phyloP scores from a whole-genome alignment of 2,888 invertebrate genomes.

The Pristionchus fissidentatus region DNA sequence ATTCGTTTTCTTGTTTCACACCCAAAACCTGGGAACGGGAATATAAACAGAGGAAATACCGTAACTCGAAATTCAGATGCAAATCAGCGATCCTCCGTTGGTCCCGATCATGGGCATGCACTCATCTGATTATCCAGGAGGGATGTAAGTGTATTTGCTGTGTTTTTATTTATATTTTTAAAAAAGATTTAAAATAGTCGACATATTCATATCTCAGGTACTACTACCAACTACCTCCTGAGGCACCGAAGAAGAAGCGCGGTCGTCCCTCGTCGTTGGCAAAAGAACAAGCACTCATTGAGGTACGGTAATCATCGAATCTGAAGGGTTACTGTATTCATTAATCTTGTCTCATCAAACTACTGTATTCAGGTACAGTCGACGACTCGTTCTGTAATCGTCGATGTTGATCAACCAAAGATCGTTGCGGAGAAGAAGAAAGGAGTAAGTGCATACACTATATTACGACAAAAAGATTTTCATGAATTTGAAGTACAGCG shows the following conservation, averaged over 20 bases:
- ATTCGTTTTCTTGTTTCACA: too few relatives aligned
- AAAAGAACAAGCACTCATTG: not conserved
- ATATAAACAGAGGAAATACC: not conserved
- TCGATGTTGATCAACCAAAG: constrained; percentile 37
- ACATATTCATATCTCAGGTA: not conserved
- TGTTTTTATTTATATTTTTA: not conserved
- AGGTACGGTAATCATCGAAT: not conserved
- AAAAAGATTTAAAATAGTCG: not conserved
- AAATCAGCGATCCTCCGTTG: constrained; percentile 10
- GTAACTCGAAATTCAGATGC: constrained; percentile 23
- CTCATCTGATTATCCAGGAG: not conserved
- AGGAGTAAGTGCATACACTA: not conserved
- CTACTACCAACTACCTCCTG: constrained; percentile 20
- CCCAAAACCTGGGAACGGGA: not conserved
- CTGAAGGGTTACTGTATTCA: not conserved
- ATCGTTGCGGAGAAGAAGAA: constrained; percentile 18
- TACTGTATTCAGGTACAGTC: not conserved
- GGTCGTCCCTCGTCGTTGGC: constrained; percentile 16
- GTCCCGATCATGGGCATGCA: constrained; percentile 15
- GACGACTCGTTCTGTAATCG: constrained; percentile 33
- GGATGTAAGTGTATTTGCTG: not conserved
- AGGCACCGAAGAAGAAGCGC: constrained; percentile 47
- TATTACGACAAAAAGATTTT: not conserved
- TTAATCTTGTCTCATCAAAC: not conserved
- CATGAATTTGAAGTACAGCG: too few relatives aligned